Evolutionary conservation across 2,888 invertebrate species (phyloP), one percentile per base, ranked within the genome.

Genomic region (Mythimna impura): DNA sequence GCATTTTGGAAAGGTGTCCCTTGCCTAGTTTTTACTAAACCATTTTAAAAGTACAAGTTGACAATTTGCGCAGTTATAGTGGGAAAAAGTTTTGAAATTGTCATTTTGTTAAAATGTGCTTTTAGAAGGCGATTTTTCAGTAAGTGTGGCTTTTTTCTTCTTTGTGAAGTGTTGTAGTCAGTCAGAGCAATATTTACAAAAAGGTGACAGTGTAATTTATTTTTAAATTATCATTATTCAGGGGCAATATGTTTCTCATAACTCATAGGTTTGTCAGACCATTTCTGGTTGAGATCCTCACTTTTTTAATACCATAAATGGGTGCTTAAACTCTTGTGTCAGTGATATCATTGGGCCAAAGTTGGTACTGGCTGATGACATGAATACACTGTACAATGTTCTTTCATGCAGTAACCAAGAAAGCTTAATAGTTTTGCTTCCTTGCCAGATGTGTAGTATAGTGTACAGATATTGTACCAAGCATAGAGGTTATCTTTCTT

Each of bases 21-120:
- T 55, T 73, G 78, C 71, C 76, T 64, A 76, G 47, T 85, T 82
- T 82, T 77, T 76, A 50, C 50, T 36, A 62, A 17, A 66, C 40
- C 40, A 50, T 70, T 17, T n/a, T 81, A 83, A 75, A 83, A 81
- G 75, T 83, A 67, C 67, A 74, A 83, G 55, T 63, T 65, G 73
- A 64, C 40, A 61, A 55, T 66, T 66, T 79, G 66, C 76, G 76
- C 54, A 83, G 80, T 74, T 62, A n/a, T 1, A 40, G 54, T 66
- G 69, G 34, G 43, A 61, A 79, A 80, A 73, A 66, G 40, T 82
- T 80, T 78, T n/a, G 0, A 43, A 58, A 58, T 10, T 40, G 34
- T 14, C 36, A 14, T 62, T 54, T 66, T 82, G 65, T 1, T 40
- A 68, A 20, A 74, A 80, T 71, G 80, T 80, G 61, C 58, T 62